Evolutionary conservation across 2,113 vertebrate species (phyloP).

Genomic region (Cryptotis parvus): DNA sequence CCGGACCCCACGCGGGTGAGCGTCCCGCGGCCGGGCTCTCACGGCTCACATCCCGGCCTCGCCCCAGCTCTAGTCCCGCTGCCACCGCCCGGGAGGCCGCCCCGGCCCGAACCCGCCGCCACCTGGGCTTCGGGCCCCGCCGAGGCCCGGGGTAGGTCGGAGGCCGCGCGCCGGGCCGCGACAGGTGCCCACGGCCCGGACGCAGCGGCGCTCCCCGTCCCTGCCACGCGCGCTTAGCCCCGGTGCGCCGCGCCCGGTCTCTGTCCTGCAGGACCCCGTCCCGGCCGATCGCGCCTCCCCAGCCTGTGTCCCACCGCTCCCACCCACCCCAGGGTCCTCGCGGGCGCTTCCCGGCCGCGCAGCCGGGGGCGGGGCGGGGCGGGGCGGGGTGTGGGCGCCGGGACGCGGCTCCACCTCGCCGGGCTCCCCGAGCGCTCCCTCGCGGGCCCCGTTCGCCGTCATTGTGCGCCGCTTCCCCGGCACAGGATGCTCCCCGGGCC

Average conservation of each 20-base stretch:
- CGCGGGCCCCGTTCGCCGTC: no score
- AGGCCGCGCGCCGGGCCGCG: not conserved
- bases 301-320: no score
- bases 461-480: no score
- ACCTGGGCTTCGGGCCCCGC: not conserved
- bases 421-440: not conserved
- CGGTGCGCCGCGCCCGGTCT: not conserved
- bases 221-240: no score
- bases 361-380: not conserved
- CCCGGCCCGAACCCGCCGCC: not conserved
- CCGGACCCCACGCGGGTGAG: conserved; percentile 15
- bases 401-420: conserved; percentile 56
- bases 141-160: not conserved
- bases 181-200: not conserved
- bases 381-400: not conserved
- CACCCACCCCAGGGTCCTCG: no score
- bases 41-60: not conserved
- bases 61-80: not conserved
- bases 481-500: conserved; percentile 83
- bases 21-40: not conserved
- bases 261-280: not conserved
- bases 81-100: no score
- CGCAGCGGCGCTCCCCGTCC: no score
- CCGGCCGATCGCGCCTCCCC: not conserved
- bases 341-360: not conserved